phyloP scores from a whole-genome alignment of 1,140 invertebrate genomes.

The Lutraria rhynchaena region DNA sequence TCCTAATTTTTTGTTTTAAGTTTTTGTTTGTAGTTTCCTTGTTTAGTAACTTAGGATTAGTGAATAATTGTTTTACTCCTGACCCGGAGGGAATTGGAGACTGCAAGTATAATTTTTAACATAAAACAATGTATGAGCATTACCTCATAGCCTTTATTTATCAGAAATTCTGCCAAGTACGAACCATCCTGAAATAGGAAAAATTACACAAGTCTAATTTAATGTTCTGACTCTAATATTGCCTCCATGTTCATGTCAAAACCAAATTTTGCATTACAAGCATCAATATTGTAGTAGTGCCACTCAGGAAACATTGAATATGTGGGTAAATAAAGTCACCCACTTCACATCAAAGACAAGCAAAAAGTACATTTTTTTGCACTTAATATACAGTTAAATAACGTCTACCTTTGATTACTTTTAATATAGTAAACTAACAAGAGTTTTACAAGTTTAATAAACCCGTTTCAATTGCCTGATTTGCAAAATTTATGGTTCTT shows the following conservation, averaged over 20 bases:
- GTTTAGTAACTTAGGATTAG: not conserved
- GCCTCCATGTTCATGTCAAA: not conserved
- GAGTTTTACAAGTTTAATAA: too few species aligned
- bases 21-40: not conserved
- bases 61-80: not conserved
- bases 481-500: too few species aligned
- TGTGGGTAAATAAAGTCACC: not conserved
- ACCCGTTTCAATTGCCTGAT: too few species aligned
- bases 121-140: slow-evolving; percentile 45
- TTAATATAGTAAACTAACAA: too few species aligned
- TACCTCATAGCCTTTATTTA: slow-evolving; percentile 95
- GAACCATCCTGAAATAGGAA: slow-evolving; percentile 94
- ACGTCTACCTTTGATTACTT: too few species aligned
- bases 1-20: not conserved
- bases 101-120: slow-evolving; percentile 25
- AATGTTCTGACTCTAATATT: not conserved
- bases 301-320: not conserved
- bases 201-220: not conserved
- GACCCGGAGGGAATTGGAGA: not conserved
- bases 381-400: too few species aligned
- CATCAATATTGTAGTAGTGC: not conserved
- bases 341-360: not conserved
- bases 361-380: not conserved
- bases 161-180: slow-evolving; percentile 97
- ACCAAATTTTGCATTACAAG: not conserved